Percentiles rank a stretch among this genome's conserved stretches.
phyloP scores from a whole-genome alignment of 2,113 vertebrate genomes.

The Trichechus manatus region DNA sequence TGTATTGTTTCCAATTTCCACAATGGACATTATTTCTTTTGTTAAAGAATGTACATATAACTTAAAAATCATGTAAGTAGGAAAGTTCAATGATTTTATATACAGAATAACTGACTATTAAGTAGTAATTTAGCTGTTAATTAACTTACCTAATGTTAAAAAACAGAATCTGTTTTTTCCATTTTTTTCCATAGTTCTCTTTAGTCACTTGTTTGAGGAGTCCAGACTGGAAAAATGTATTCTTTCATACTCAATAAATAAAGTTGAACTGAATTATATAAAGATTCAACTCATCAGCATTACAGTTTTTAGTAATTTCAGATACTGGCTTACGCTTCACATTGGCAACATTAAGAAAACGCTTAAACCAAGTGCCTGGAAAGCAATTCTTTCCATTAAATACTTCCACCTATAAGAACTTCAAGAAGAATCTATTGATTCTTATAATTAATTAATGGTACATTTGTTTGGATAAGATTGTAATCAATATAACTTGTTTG shows the following conservation, averaged over 20 bases:
- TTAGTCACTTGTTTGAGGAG: background rate
- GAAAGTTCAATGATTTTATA: slow-evolving; percentile 19
- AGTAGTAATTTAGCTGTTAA: background rate
- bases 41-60: background rate
- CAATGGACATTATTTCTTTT: background rate
- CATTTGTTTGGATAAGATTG: background rate
- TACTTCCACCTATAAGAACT: background rate
- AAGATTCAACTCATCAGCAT: background rate
- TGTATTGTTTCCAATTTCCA: background rate
- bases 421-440: slow-evolving; percentile 10
- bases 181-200: background rate
- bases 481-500: background rate
- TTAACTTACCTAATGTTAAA: background rate
- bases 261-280: background rate
- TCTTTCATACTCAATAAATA: background rate
- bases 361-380: background rate
- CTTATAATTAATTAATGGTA: background rate
- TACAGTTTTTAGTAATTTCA: slow-evolving; percentile 2
- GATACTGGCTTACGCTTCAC: background rate
- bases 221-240: background rate
- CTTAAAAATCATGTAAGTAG: slow-evolving; percentile 23
- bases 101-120: background rate
- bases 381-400: slow-evolving; percentile 38
- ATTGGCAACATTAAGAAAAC: slow-evolving; percentile 9
- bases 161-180: background rate